These are phyloP conservation scores for Coregonus suidteri DNA, from an alignment of 2,797 vertebrate species.

Conservation along the genomic window DNA sequence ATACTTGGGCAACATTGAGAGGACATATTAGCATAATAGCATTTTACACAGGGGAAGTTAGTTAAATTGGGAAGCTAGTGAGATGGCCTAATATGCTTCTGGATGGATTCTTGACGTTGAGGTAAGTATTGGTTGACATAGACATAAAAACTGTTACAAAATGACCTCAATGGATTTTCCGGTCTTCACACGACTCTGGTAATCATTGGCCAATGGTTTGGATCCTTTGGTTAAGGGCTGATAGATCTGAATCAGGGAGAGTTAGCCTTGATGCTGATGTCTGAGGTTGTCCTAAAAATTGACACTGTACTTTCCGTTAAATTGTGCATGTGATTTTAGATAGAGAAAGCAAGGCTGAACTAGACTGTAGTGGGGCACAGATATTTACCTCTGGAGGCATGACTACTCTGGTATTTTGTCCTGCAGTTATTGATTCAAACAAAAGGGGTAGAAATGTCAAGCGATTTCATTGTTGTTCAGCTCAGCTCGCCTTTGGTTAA, in stretches of 20 bases:
- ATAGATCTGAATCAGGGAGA: neutral
- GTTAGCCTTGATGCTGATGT: neutral
- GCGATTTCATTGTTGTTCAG: constrained; percentile 60
- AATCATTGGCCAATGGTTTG: no score
- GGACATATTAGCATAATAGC: neutral
- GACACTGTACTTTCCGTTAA: neutral
- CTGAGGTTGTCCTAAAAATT: neutral
- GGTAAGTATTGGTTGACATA: no score
- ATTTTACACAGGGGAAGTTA: no score
- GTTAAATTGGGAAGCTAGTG: neutral
- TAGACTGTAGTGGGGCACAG: constrained; percentile 14
- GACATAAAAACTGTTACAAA: no score
- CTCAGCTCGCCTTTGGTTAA: constrained; percentile 69
- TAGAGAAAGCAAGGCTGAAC: neutral
- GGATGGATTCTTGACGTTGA: neutral
- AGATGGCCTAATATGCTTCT: neutral
- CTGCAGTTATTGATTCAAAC: constrained; percentile 64
- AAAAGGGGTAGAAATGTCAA: constrained; percentile 61
- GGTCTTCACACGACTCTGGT: no score
- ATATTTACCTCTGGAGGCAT: constrained; percentile 48
- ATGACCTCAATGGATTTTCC: no score
- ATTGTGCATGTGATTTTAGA: neutral
- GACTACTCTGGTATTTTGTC: constrained; percentile 38
- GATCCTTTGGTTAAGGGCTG: neutral
- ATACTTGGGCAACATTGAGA: constrained; percentile 1